A percentile compares a stretch with the other conserved stretches of the same genome.
These are phyloP conservation scores for Caracal caracal DNA, from an alignment of 2,113 vertebrate genomes.

Conservation along the genomic window DNA sequence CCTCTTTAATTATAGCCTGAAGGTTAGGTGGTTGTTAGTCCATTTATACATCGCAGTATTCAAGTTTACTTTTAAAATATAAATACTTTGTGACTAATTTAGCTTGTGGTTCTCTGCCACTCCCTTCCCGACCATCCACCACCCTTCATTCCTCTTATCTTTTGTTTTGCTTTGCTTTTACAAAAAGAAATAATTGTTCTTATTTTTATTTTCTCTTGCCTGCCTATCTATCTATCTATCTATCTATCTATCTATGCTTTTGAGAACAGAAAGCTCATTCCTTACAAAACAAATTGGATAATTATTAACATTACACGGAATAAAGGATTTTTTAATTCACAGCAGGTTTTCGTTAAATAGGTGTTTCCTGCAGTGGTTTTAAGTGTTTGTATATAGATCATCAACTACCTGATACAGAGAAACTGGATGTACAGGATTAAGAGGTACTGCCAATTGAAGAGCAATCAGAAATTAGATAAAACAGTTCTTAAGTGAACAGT, in stretches of 20 bases:
- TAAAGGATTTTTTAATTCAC: conserved; percentile 41
- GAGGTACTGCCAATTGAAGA: conserved; percentile 14
- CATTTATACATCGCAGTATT: not conserved
- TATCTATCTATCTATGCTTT: not conserved
- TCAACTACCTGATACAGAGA: conserved; percentile 42
- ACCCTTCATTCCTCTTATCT: conserved; percentile 41
- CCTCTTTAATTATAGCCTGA: conserved; percentile 43
- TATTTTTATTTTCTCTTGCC: conserved; percentile 49
- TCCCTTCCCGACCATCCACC: not conserved
- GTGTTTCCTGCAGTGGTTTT: conserved; percentile 43
- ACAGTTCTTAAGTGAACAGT: conserved; percentile 25
- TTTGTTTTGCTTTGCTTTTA: conserved; percentile 40
- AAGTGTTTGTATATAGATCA: conserved; percentile 29
- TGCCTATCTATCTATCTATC: not conserved
- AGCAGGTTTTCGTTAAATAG: conserved; percentile 43
- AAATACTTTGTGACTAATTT: conserved; percentile 57
- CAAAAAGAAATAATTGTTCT: not conserved
- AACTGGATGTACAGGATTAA: conserved; percentile 43
- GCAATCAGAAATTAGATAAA: conserved; percentile 27
- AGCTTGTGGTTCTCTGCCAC: conserved; percentile 56
- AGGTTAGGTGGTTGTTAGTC: conserved; percentile 42
- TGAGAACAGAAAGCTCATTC: conserved; percentile 44
- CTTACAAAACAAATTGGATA: conserved; percentile 37
- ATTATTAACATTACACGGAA: conserved; percentile 39
- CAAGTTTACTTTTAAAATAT: conserved; percentile 53